phyloP scores from a whole-genome alignment of 2,888 invertebrate species.

The Emmelina monodactyla region DNA sequence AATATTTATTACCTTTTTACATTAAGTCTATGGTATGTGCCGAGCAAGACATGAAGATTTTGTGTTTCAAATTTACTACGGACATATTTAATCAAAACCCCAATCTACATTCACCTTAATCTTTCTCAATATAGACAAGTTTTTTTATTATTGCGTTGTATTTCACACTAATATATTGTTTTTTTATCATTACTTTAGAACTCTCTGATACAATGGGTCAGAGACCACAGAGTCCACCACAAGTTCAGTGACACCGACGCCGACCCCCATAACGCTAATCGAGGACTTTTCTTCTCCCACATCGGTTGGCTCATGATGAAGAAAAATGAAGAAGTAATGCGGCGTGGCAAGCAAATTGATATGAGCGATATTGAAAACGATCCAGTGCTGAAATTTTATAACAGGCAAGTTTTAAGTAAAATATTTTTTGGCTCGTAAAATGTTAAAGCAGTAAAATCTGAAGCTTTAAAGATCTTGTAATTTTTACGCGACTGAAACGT shows the following conservation, averaged over 20 bases:
- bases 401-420: constrained; percentile 62
- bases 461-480: no score
- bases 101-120: no score
- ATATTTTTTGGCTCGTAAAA: neutral
- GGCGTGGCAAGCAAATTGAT: constrained; percentile 78
- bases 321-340: constrained; percentile 81
- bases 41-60: no score
- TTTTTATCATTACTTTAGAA: constrained; percentile 31
- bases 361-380: constrained; percentile 78
- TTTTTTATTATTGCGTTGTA: no score
- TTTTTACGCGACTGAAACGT: no score
- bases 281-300: constrained; percentile 90
- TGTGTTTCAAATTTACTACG: no score
- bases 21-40: no score
- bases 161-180: no score
- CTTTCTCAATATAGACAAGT: no score
- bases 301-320: constrained; percentile 86
- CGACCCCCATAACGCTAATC: constrained; percentile 82
- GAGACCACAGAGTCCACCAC: constrained; percentile 78
- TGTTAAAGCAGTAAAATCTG: neutral
- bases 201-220: constrained; percentile 64
- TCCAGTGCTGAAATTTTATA: constrained; percentile 75
- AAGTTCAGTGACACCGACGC: constrained; percentile 86
- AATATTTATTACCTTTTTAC: no score
- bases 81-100: no score